Evolutionary conservation across 1,140 invertebrate genomes (phyloP).

Genomic region (Mya arenaria): DNA sequence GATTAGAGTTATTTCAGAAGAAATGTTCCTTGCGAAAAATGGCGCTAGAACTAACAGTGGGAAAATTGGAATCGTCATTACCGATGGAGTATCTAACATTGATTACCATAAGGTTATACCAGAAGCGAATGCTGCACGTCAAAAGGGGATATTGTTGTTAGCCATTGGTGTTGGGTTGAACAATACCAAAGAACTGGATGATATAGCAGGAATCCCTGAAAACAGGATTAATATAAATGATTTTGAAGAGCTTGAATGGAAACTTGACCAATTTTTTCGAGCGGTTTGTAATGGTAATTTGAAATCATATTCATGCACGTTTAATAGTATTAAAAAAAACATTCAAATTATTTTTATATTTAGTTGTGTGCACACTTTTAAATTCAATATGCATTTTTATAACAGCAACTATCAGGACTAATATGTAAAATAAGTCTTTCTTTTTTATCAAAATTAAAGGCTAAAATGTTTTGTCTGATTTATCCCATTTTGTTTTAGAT

Average conservation of each 20-base stretch:
- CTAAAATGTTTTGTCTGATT: not conserved
- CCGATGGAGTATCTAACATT: constrained; percentile 64
- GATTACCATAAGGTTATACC: constrained; percentile 48
- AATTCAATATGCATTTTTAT: too few species aligned
- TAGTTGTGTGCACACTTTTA: too few species aligned
- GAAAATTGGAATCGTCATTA: constrained; percentile 63
- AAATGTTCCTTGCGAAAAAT: constrained; percentile 60
- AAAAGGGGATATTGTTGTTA: constrained; percentile 36
- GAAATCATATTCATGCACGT: too few species aligned
- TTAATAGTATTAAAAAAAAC: too few species aligned
- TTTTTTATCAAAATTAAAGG: too few species aligned
- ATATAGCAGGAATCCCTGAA: constrained; percentile 67
- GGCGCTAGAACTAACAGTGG: constrained; percentile 57
- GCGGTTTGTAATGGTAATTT: constrained; percentile 31
- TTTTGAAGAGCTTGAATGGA: constrained; percentile 64
- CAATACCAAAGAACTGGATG: constrained; percentile 67
- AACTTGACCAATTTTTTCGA: constrained; percentile 65
- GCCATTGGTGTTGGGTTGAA: constrained; percentile 63
- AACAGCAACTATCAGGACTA: too few species aligned
- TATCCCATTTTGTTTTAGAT: constrained; percentile 4
- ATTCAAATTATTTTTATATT: too few species aligned
- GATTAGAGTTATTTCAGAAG: constrained; percentile 52
- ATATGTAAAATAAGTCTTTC: too few species aligned
- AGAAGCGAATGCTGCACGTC: constrained; percentile 52
- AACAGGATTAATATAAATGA: constrained; percentile 67